phyloP scores from a whole-genome alignment of 2,797 vertebrate species.

The Glyptemys insculpta region DNA sequence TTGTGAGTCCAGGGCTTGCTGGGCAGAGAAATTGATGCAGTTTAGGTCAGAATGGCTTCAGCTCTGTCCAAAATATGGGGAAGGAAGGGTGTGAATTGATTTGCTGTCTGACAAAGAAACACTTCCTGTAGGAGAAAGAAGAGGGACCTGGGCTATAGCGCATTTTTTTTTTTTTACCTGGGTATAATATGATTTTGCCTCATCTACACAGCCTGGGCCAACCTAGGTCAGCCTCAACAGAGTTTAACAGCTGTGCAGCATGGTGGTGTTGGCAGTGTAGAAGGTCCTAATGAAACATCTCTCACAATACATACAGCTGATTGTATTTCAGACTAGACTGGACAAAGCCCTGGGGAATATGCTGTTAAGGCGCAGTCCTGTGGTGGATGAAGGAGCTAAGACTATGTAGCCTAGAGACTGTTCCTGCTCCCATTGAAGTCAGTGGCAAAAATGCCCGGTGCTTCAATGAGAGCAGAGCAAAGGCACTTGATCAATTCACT shows the following conservation, averaged over 20 bases:
- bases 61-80: neutral
- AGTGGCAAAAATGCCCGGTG: neutral
- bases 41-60: neutral
- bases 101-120: neutral
- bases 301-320: neutral
- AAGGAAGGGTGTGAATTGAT: neutral
- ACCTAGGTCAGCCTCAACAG: neutral
- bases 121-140: neutral
- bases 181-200: neutral
- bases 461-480: rapidly evolving
- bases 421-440: neutral
- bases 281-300: neutral
- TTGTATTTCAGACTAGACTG: neutral
- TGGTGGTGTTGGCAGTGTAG: rapidly evolving
- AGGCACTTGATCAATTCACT: neutral
- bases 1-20: rapidly evolving
- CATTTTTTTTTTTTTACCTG: neutral
- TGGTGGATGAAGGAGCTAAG: rapidly evolving
- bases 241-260: neutral
- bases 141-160: rapidly evolving
- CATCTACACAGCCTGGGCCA: rapidly evolving
- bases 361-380: neutral
- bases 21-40: rapidly evolving
- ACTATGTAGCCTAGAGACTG: rapidly evolving
- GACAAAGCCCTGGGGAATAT: neutral